A percentile compares a stretch with the other conserved stretches of the same genome.
phyloP scores from a whole-genome alignment of 2,888 invertebrate species.

The Meliscaeva auricollis region DNA sequence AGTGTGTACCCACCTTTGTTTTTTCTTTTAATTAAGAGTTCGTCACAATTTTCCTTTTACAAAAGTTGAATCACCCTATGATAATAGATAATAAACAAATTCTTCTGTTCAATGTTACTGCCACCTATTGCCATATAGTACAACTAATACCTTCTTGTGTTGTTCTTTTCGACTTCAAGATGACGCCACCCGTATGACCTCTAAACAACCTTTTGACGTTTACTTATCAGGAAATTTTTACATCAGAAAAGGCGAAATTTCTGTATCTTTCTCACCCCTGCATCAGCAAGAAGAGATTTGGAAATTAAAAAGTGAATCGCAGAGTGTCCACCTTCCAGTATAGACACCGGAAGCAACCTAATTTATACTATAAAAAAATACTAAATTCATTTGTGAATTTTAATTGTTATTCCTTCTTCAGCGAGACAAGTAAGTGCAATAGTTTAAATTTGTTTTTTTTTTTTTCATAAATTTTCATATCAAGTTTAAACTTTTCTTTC shows the following conservation, averaged over 20 bases:
- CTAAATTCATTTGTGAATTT: conserved; percentile 44
- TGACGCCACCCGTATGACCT: conserved; percentile 77
- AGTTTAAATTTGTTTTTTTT: conserved; percentile 18
- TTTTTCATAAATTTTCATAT: background rate
- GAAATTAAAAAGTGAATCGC: conserved; percentile 78
- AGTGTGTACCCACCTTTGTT: too few species aligned
- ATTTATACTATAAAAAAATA: background rate
- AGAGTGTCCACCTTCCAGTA: conserved; percentile 82
- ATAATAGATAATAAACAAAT: background rate
- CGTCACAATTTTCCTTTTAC: too few species aligned
- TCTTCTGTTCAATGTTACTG: background rate
- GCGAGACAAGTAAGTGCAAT: conserved; percentile 59
- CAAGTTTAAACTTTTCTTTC: background rate
- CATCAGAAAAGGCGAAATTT: conserved; percentile 60
- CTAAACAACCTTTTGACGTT: conserved; percentile 83
- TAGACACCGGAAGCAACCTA: conserved; percentile 77
- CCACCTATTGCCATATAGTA: conserved; percentile 30
- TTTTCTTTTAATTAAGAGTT: too few species aligned
- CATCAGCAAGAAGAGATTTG: conserved; percentile 58
- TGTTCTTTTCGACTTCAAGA: conserved; percentile 77
- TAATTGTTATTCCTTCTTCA: conserved; percentile 38
- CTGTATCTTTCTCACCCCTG: conserved; percentile 56
- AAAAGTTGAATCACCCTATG: conserved; percentile 3
- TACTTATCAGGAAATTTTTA: conserved; percentile 68
- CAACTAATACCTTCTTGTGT: background rate